Evolutionary conservation across 2,113 vertebrate species (phyloP).

Genomic region (Leucosticte australis): DNA sequence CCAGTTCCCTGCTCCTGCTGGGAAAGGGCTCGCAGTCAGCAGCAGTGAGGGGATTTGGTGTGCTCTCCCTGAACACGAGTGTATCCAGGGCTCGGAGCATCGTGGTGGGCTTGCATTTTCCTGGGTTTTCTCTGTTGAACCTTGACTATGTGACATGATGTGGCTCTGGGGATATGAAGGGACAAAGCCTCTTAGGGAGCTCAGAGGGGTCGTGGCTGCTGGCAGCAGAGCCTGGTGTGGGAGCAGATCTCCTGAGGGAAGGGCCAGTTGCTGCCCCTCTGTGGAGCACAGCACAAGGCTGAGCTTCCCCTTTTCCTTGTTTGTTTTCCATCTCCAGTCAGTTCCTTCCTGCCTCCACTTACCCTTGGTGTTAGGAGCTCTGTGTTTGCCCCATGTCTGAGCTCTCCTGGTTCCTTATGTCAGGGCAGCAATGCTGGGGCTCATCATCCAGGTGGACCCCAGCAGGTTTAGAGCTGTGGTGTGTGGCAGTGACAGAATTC

Average conservation of each 20-base stretch:
- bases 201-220: fast-evolving
- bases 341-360: not conserved
- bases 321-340: fast-evolving
- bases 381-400: not conserved
- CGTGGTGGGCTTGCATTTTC: fast-evolving
- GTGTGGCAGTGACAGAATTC: not conserved
- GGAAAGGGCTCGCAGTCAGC: not conserved
- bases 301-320: not conserved
- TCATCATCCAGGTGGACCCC: not conserved
- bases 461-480: not conserved
- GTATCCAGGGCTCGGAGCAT: fast-evolving
- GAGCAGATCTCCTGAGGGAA: not conserved
- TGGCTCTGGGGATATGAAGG: fast-evolving
- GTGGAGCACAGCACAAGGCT: fast-evolving
- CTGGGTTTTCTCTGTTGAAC: not conserved
- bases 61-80: fast-evolving
- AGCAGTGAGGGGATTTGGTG: not conserved
- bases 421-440: not conserved
- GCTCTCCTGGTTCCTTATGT: not conserved
- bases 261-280: not conserved
- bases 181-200: not conserved
- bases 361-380: not conserved
- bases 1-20: not conserved
- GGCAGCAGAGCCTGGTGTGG: not conserved
- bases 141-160: not conserved